These are phyloP conservation scores for Malurus splendens DNA, from an alignment of 2,797 vertebrate genomes.

Conservation along the genomic window DNA sequence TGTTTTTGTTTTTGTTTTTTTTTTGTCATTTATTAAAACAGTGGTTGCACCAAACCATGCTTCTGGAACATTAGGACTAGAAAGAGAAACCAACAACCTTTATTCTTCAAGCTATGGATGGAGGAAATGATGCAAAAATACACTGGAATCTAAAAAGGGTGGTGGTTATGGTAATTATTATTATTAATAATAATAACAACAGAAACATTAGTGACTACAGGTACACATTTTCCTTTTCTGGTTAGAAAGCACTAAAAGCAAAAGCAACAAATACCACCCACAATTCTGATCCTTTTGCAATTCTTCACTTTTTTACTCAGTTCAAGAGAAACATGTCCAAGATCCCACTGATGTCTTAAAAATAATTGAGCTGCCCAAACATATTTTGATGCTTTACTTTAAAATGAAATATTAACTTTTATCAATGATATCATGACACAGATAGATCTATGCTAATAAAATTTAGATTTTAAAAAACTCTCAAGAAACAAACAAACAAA, in stretches of 20 bases:
- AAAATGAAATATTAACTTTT: background rate
- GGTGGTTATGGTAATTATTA: too few relatives aligned
- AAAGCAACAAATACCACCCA: background rate
- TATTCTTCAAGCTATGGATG: background rate
- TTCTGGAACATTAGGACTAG: background rate
- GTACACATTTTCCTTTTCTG: background rate
- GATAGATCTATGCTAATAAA: background rate
- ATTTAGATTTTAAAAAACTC: accelerated
- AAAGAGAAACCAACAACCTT: background rate
- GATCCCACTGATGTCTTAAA: background rate
- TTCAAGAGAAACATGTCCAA: background rate
- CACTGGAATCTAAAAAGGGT: background rate
- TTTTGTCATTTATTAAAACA: background rate
- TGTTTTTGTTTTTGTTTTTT: too few relatives aligned
- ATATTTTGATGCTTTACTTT: background rate
- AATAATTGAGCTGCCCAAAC: background rate
- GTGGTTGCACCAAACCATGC: background rate
- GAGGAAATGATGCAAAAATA: background rate
- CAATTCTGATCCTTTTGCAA: background rate
- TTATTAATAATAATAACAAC: background rate
- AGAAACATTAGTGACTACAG: background rate
- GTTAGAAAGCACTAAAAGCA: background rate
- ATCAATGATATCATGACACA: background rate
- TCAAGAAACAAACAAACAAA: background rate
- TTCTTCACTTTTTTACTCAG: background rate